Base-by-base conservation (phyloP, 2,888 invertebrate genomes). In the Plebejus anna region DNA sequence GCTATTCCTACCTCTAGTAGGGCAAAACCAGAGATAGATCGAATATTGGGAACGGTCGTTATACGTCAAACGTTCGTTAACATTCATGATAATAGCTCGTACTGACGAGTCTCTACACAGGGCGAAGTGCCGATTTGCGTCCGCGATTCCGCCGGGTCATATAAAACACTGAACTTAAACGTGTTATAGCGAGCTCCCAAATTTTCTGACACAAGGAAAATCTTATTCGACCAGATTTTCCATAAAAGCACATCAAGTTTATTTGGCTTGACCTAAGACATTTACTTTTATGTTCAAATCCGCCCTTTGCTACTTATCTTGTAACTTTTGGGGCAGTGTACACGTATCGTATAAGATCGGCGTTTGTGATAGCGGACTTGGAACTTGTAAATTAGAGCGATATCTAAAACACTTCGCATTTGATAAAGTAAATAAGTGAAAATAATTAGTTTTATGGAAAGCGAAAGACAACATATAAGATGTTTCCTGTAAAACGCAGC, bases 241-340 rank as follows among this genome's bases (percentile, higher is more conserved):
- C 73, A 55, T 73, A 73, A 73, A 73, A 42, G 16, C 32, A 7
- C 16, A 22, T 32, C 13, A 73, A 73, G 16, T 55, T 36, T 73
- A 22, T 47, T 55, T 16, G 32, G 32, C 32, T 55, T 51, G 73
- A 47, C 47, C 28, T 55, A 32, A 73, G 55, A 73, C 55, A 73
- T 73, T 73, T 16, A 55, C 73, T 73, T 73, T 55, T 73, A 73
- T 55, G 73, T 51, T 32, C 72, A 55, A 73, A 22, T 51, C 5
- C 47, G 22, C 51, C 73, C 73, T 66, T 66, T 36, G 32, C 66
- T 66, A 36, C 32, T 66, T 66, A 66, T 66, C 32, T 36, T 66
- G 66, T 36, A 16, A 16, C 32, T 66, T 66, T 66, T 6, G 11
- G 36, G 13, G 32, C 66, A 36, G 9, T 66, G 66, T 66, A 32